A percentile compares a stretch with the other conserved stretches of the same genome.
These are phyloP conservation scores for Lucilia cuprina DNA, from an alignment of 1,140 invertebrate genomes.

Conservation along the genomic window DNA sequence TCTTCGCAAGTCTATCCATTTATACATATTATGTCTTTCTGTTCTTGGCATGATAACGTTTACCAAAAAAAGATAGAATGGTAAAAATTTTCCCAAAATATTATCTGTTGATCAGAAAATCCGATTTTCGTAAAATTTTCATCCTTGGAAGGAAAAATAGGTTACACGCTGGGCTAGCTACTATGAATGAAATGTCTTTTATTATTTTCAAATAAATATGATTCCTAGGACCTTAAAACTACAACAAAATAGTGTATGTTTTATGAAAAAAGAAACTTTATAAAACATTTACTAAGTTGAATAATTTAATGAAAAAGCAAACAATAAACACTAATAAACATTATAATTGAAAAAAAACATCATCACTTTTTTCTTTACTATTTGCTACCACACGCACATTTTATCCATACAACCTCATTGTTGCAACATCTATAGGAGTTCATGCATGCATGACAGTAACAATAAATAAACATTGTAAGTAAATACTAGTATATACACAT, in stretches of 20 bases:
- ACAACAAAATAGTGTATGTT: neutral
- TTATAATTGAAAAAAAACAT: neutral
- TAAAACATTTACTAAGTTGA: neutral
- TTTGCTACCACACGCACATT: neutral
- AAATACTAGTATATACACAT: neutral
- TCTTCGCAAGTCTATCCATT: too few relatives aligned
- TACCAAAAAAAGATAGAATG: too few relatives aligned
- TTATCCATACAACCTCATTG: neutral
- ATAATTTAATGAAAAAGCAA: conserved; percentile 10
- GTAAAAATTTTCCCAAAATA: too few relatives aligned
- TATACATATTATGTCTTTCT: too few relatives aligned
- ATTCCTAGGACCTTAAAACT: too few relatives aligned
- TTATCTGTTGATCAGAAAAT: too few relatives aligned
- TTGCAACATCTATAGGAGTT: neutral
- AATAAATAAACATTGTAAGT: neutral
- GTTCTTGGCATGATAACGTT: too few relatives aligned
- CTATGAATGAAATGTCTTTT: too few relatives aligned
- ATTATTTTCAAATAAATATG: too few relatives aligned
- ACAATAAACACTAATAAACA: conserved; percentile 15
- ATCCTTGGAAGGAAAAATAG: too few relatives aligned
- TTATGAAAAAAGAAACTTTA: neutral
- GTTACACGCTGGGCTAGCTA: too few relatives aligned
- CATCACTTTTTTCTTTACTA: neutral
- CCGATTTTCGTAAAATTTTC: too few relatives aligned
- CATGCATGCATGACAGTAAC: neutral